Evolutionary conservation across 2,113 vertebrate species (phyloP).

Genomic region (Bolborhynchus lineola): DNA sequence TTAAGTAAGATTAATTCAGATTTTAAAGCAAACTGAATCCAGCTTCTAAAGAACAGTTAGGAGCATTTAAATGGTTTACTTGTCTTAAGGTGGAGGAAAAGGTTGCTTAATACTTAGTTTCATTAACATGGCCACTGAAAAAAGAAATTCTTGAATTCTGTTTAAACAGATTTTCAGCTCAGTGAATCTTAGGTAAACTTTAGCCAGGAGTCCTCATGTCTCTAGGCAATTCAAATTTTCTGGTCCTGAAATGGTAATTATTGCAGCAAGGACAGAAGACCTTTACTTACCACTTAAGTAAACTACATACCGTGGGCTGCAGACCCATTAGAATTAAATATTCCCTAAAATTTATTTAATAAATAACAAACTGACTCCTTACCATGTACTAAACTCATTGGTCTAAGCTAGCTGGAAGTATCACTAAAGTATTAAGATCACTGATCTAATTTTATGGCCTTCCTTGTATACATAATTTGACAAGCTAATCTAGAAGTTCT

Average conservation of each 20-base stretch:
- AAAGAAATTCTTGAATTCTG: background rate
- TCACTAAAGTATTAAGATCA: background rate
- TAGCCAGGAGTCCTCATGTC: background rate
- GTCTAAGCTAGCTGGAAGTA: background rate
- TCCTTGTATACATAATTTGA: background rate
- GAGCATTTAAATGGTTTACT: background rate
- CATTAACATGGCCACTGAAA: background rate
- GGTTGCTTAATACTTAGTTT: background rate
- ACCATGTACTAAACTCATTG: background rate
- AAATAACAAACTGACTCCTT: background rate
- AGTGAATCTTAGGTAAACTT: background rate
- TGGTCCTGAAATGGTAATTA: background rate
- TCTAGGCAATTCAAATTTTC: background rate
- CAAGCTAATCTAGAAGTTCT: background rate
- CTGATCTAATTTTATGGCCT: background rate
- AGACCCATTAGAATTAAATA: background rate
- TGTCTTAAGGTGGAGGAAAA: background rate
- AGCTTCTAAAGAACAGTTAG: background rate
- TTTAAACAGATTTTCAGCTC: background rate
- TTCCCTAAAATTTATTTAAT: background rate
- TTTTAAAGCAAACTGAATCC: background rate
- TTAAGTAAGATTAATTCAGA: background rate
- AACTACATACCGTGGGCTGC: background rate
- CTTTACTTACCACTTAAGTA: background rate
- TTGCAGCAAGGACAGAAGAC: background rate